Evolutionary conservation across 2,797 vertebrate genomes (phyloP).

Genomic region (Cossypha caffra): DNA sequence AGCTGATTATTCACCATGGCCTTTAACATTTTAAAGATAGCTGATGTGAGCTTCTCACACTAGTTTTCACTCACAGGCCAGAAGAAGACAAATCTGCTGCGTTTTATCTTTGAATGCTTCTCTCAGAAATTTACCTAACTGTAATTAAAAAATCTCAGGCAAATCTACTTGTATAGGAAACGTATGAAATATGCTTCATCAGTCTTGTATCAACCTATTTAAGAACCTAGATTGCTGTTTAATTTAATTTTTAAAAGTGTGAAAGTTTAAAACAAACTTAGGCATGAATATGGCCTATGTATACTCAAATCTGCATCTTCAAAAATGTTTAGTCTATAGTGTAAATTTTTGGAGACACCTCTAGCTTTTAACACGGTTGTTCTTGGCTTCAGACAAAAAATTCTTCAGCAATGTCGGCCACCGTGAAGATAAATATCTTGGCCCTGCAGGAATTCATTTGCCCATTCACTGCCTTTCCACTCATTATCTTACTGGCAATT

Average conservation of each 20-base stretch:
- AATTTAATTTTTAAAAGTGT: neutral
- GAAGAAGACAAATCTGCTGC: neutral
- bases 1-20: neutral
- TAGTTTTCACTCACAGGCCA: neutral
- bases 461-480: neutral
- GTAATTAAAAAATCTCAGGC: neutral
- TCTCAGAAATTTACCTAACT: neutral
- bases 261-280: neutral
- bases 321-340: neutral
- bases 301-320: neutral
- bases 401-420: neutral
- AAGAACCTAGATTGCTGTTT: neutral
- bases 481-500: neutral
- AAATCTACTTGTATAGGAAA: neutral
- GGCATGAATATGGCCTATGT: neutral
- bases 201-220: neutral
- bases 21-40: neutral
- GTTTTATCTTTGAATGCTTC: neutral
- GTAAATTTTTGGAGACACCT: neutral
- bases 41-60: neutral
- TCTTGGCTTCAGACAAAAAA: neutral
- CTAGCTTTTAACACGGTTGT: neutral
- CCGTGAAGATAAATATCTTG: neutral
- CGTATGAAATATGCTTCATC: neutral
- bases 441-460: neutral